These are phyloP conservation scores for Sarcophaga variegata DNA, from an alignment of 2,888 invertebrate species.

Conservation along the genomic window DNA sequence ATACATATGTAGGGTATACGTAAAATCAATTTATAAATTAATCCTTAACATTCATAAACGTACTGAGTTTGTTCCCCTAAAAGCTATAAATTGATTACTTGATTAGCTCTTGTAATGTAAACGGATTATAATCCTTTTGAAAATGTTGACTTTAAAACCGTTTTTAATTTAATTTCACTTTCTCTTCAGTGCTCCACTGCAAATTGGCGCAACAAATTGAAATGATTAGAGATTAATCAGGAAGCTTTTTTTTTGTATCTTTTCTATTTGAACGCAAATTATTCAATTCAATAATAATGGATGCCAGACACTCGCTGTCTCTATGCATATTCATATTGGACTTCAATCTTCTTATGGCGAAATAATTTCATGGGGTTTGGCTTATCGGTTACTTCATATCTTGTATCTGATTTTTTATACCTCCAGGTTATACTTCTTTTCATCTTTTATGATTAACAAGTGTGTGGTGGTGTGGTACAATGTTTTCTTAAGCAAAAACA, in stretches of 20 bases:
- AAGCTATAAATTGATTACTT: background rate
- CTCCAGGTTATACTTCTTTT: too few relatives aligned
- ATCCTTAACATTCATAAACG: too few relatives aligned
- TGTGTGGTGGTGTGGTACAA: background rate
- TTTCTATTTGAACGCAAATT: too few relatives aligned
- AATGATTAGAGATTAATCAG: slow-evolving; percentile 39
- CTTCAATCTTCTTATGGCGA: too few relatives aligned
- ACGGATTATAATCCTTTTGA: background rate
- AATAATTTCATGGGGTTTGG: too few relatives aligned
- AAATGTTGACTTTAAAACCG: background rate
- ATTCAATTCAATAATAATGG: slow-evolving; percentile 14
- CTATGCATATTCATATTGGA: background rate
- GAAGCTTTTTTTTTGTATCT: slow-evolving; percentile 23
- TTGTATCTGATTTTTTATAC: too few relatives aligned
- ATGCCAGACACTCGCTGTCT: background rate
- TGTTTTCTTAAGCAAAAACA: background rate
- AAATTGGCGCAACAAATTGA: slow-evolving; percentile 15
- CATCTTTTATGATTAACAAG: too few relatives aligned
- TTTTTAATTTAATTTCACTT: slow-evolving; percentile 3
- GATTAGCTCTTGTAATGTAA: background rate
- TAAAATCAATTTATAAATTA: too few relatives aligned
- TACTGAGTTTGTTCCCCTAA: background rate
- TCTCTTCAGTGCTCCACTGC: slow-evolving; percentile 13
- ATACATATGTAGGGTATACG: too few relatives aligned
- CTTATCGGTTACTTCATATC: too few relatives aligned